Percentiles rank a stretch among this genome's conserved stretches.
Evolutionary conservation across 2,888 invertebrate genomes (phyloP).

Genomic region (Uloborus plumipes): DNA sequence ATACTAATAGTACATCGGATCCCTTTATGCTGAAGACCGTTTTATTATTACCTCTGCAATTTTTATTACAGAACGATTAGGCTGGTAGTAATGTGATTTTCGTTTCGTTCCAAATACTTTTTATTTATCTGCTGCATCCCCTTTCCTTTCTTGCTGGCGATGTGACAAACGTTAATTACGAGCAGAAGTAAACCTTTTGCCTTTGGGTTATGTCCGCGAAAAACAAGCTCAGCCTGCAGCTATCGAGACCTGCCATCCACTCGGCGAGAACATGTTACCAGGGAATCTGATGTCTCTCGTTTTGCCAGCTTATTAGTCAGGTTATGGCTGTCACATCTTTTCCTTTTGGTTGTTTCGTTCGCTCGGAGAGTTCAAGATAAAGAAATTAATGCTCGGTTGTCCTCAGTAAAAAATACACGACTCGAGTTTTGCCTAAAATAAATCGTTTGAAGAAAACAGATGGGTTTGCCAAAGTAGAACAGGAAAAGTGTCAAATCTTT

Average conservation of each 20-base stretch:
- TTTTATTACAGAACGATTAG: constrained; percentile 57
- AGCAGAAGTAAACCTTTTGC: constrained; percentile 45
- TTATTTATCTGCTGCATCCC: constrained; percentile 16
- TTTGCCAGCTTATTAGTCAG: no score
- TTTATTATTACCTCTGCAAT: constrained; percentile 50
- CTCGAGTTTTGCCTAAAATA: no score
- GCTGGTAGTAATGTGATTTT: constrained; percentile 2
- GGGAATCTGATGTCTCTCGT: no score
- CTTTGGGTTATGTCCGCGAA: constrained; percentile 14
- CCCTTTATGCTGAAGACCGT: constrained; percentile 16
- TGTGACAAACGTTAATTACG: constrained; percentile 59
- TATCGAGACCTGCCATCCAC: constrained; percentile 39
- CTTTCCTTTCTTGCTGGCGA: constrained; percentile 11
- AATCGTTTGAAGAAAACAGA: no score
- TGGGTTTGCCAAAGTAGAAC: no score
- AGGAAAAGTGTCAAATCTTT: no score
- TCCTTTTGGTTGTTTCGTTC: no score
- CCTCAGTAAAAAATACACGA: no score
- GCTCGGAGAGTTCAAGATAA: no score
- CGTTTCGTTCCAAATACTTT: constrained; percentile 23
- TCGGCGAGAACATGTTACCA: constrained; percentile 3
- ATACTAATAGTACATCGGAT: constrained; percentile 48
- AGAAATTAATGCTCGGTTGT: no score
- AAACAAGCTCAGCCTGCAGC: constrained; percentile 57
- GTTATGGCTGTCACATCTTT: no score